Evolutionary conservation across 1,140 invertebrate genomes (phyloP).

Genomic region (Antheraea pernyi): DNA sequence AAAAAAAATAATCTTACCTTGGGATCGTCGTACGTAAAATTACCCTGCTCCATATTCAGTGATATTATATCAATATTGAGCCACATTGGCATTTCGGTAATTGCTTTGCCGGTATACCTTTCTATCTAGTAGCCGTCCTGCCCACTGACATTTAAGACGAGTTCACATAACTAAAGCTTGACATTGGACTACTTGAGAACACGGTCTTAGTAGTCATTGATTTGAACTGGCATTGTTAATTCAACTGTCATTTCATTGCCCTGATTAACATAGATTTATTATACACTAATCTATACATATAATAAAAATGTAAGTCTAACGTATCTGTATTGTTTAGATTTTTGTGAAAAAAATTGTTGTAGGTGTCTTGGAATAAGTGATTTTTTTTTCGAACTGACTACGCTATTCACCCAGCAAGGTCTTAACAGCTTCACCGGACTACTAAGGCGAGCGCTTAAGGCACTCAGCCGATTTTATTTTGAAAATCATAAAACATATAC

Average conservation of each 20-base stretch:
- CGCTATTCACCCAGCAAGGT: too few species aligned
- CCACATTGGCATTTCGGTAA: constrained; percentile 22
- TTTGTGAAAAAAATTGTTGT: too few species aligned
- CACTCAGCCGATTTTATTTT: too few species aligned
- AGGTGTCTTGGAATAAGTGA: too few species aligned
- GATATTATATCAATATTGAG: constrained; percentile 13
- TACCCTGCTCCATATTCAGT: constrained; percentile 14
- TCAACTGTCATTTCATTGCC: constrained; percentile 35
- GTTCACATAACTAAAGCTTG: constrained; percentile 34
- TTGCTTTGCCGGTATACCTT: constrained; percentile 29
- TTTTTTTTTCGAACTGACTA: too few species aligned
- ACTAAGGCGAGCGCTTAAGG: too few species aligned
- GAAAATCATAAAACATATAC: too few species aligned
- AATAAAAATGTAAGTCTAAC: too few species aligned
- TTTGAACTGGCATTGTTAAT: constrained; percentile 31
- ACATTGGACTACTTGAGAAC: constrained; percentile 40
- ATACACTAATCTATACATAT: too few species aligned
- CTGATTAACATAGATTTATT: constrained; percentile 13
- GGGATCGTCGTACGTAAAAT: not conserved
- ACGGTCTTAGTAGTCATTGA: constrained; percentile 24
- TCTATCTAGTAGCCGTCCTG: constrained; percentile 29
- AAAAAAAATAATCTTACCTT: too few species aligned
- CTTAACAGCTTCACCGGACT: too few species aligned
- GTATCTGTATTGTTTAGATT: too few species aligned
- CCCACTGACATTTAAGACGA: constrained; percentile 55